phyloP scores from a whole-genome alignment of 2,113 vertebrate species.

The Eulemur rufifrons region DNA sequence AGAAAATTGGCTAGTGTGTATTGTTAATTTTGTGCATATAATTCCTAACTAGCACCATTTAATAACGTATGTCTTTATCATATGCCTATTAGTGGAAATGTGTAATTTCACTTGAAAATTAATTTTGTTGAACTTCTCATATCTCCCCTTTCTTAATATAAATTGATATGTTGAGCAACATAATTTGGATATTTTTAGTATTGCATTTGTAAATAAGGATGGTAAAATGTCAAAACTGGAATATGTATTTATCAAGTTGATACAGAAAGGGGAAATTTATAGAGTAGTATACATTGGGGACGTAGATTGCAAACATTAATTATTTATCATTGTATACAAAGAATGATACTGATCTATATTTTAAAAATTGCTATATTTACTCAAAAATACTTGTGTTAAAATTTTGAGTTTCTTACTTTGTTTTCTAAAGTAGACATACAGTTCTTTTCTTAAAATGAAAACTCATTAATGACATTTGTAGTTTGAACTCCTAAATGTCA shows the following conservation, averaged over 20 bases:
- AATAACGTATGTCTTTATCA: constrained; percentile 57
- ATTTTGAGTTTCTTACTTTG: constrained; percentile 46
- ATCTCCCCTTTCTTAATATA: constrained; percentile 35
- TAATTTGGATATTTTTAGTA: constrained; percentile 10
- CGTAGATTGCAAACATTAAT: neutral
- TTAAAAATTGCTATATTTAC: constrained; percentile 6
- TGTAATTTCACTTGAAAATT: constrained; percentile 50
- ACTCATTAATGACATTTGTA: neutral
- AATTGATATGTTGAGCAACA: neutral
- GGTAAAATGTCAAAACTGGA: constrained; percentile 45
- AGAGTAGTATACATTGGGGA: neutral
- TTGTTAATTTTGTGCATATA: constrained; percentile 62
- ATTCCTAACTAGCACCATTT: constrained; percentile 64
- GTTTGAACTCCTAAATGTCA: constrained; percentile 46
- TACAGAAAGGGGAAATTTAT: neutral
- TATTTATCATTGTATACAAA: neutral
- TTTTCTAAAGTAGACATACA: neutral
- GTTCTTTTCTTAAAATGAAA: constrained; percentile 12
- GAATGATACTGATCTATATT: neutral
- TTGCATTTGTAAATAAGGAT: constrained; percentile 29
- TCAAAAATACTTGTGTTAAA: constrained; percentile 50
- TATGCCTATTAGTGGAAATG: constrained; percentile 34
- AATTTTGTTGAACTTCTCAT: constrained; percentile 46
- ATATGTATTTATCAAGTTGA: neutral
- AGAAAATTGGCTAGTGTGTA: constrained; percentile 63